These are phyloP conservation scores for Meteorus colon DNA, from an alignment of 2,888 invertebrate species.

Conservation along the genomic window DNA sequence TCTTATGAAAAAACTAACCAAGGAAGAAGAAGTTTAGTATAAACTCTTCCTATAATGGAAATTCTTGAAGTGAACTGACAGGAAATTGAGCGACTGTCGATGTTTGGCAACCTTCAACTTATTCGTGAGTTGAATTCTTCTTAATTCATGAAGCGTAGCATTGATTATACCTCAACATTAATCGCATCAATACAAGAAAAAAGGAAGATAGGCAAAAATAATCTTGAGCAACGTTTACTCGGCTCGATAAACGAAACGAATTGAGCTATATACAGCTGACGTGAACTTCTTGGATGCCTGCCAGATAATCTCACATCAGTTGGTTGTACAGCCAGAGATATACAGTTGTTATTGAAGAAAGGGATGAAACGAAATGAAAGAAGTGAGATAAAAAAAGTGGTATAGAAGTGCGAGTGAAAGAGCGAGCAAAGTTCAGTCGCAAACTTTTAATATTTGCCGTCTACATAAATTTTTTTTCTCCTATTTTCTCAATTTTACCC, in stretches of 20 bases:
- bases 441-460: not conserved
- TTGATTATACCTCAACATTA: too few species aligned
- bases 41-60: too few species aligned
- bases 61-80: too few species aligned
- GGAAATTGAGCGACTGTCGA: too few species aligned
- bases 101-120: too few species aligned
- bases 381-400: not conserved
- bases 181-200: not conserved
- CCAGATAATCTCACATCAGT: conserved; percentile 4
- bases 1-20: too few species aligned
- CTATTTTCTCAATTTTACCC: not conserved
- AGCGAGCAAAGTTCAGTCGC: not conserved
- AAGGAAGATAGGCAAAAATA: not conserved
- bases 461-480: not conserved
- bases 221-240: not conserved
- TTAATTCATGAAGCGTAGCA: not conserved
- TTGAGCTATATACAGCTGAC: conserved; percentile 3
- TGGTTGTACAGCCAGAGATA: not conserved
- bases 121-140: not conserved
- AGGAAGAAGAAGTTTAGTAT: too few species aligned
- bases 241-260: not conserved
- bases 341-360: conserved; percentile 7
- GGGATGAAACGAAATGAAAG: not conserved
- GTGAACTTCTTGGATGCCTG: not conserved
- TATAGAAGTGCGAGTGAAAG: not conserved